Evolutionary conservation across 2,888 invertebrate species (phyloP).

Genomic region (Rhopalosiphum nymphaeae): DNA sequence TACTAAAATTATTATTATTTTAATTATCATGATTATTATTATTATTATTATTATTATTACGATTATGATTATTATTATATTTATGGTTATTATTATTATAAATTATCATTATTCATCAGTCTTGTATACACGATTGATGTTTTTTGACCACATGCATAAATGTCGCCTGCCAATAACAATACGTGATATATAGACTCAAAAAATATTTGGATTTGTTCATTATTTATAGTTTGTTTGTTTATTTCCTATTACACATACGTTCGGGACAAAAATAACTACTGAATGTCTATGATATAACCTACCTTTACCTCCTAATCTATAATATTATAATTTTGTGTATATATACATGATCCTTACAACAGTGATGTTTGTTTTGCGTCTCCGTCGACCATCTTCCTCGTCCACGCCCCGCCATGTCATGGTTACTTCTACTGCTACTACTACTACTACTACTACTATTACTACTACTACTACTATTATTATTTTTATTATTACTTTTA

Average conservation of each 20-base stretch:
- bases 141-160: constrained; percentile 44
- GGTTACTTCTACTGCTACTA: background rate
- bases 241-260: constrained; percentile 8
- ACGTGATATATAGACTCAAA: constrained; percentile 48
- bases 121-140: constrained; percentile 57
- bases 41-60: background rate
- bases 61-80: constrained; percentile 4
- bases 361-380: background rate
- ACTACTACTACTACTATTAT: background rate
- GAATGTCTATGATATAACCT: background rate
- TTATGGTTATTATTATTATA: constrained; percentile 1
- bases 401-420: background rate
- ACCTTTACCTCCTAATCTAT: background rate
- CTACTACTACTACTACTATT: background rate
- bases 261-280: background rate
- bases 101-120: constrained; percentile 43
- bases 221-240: constrained; percentile 22
- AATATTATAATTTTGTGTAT: background rate
- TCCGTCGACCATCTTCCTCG: background rate
- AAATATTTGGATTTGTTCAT: constrained; percentile 14
- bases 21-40: constrained; percentile 1
- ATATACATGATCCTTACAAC: background rate
- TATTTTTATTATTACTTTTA: background rate
- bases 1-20: background rate
- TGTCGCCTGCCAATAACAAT: constrained; percentile 55